Evolutionary conservation across 2,113 vertebrate genomes (phyloP).

Genomic region (Carettochelys insculpta): DNA sequence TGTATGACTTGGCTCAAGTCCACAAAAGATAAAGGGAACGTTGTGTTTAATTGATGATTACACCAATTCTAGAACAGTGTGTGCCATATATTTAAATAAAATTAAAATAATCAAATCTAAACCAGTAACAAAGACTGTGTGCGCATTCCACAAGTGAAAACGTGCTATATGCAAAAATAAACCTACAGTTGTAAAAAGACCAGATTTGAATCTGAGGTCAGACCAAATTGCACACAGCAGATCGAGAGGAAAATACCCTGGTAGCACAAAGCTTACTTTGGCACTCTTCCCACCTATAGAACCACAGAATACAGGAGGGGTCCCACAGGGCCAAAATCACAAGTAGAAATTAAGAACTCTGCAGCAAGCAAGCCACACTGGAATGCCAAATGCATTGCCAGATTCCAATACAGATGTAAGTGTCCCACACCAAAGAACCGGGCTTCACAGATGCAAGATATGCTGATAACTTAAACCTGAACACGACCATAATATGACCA

Average conservation of each 20-base stretch:
- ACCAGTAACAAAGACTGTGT: neutral
- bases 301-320: neutral
- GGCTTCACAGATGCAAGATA: neutral
- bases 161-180: neutral
- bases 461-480: neutral
- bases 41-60: neutral
- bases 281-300: neutral
- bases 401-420: neutral
- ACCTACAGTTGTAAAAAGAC: neutral
- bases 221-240: neutral
- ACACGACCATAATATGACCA: rapidly evolving
- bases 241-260: neutral
- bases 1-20: neutral
- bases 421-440: neutral
- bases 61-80: neutral
- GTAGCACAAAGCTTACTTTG: neutral
- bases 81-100: neutral
- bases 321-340: neutral
- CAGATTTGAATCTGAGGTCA: neutral
- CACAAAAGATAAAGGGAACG: neutral
- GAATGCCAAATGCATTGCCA: neutral
- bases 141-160: neutral
- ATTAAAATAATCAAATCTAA: neutral
- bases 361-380: neutral
- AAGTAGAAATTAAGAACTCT: neutral